Percentiles rank a stretch among this genome's conserved stretches.
Evolutionary conservation across 2,888 invertebrate genomes (phyloP).

Genomic region (Ceratothoa steindachneri): DNA sequence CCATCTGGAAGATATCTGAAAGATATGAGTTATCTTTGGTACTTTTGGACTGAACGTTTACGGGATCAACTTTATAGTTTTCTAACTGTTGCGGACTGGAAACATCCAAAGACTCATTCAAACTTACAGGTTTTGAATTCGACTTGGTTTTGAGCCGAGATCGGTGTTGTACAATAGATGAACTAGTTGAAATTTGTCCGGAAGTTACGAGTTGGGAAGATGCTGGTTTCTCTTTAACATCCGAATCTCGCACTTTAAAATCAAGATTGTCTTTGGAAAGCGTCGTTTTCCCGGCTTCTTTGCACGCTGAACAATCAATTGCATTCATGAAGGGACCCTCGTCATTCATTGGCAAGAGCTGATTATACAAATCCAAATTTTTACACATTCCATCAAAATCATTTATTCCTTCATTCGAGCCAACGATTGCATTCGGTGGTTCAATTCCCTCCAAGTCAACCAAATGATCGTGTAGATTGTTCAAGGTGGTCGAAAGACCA

Average conservation of each 20-base stretch:
- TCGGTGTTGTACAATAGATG: no score
- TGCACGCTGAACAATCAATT: background rate
- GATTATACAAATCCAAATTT: background rate
- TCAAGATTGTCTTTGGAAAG: background rate
- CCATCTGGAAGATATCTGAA: no score
- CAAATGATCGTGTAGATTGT: background rate
- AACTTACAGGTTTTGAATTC: no score
- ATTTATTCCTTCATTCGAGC: background rate
- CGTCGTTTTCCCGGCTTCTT: background rate
- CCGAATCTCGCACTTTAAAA: background rate
- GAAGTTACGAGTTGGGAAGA: no score
- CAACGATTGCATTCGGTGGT: background rate
- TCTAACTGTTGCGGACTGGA: no score
- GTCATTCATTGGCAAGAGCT: background rate
- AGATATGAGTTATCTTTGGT: no score
- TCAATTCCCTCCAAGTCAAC: background rate
- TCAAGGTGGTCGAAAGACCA: background rate
- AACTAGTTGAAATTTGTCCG: no score
- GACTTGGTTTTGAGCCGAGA: no score
- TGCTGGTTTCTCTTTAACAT: background rate
- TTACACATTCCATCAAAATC: background rate
- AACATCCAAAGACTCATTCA: no score
- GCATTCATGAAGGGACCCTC: background rate
- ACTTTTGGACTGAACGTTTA: no score
- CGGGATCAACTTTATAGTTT: no score